Evolutionary conservation across 2,888 invertebrate genomes (phyloP).

Genomic region (Caenorhabditis doughertyi): DNA sequence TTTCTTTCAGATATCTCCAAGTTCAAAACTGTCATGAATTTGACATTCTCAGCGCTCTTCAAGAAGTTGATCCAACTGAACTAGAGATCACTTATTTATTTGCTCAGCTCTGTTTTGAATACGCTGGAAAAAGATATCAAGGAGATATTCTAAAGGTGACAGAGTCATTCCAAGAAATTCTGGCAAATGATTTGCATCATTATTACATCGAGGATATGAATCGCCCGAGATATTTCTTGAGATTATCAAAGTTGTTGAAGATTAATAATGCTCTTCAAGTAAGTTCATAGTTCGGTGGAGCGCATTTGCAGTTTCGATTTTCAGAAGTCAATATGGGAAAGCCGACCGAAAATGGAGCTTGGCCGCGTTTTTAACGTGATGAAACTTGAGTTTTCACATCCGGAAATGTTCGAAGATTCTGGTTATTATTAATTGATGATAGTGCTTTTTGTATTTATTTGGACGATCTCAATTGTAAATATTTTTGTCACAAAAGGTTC

Average conservation of each 20-base stretch:
- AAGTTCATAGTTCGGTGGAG: too few species aligned
- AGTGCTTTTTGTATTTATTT: background rate
- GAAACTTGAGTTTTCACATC: constrained; percentile 61
- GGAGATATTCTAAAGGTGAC: constrained; percentile 42
- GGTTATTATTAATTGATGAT: constrained; percentile 21
- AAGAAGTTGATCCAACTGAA: constrained; percentile 41
- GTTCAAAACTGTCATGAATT: constrained; percentile 30
- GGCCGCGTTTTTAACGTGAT: constrained; percentile 66
- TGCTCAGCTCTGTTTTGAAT: constrained; percentile 56
- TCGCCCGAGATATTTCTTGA: constrained; percentile 53
- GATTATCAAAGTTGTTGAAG: constrained; percentile 63
- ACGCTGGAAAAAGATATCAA: constrained; percentile 53
- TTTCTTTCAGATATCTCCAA: constrained; percentile 20
- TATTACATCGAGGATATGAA: constrained; percentile 46
- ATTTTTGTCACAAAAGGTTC: background rate
- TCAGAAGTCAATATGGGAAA: constrained; percentile 64
- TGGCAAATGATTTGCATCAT: constrained; percentile 59
- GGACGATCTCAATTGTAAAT: background rate
- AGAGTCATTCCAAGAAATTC: constrained; percentile 36
- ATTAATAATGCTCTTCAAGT: constrained; percentile 68
- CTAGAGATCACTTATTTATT: constrained; percentile 60
- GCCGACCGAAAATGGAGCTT: constrained; percentile 62
- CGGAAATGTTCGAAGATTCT: constrained; percentile 51
- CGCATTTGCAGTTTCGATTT: constrained; percentile 5
- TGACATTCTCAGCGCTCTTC: constrained; percentile 30